Evolutionary conservation across 2,797 vertebrate species (phyloP), one percentile per base, ranked within the genome.

Genomic region (Urophycis tenuis): DNA sequence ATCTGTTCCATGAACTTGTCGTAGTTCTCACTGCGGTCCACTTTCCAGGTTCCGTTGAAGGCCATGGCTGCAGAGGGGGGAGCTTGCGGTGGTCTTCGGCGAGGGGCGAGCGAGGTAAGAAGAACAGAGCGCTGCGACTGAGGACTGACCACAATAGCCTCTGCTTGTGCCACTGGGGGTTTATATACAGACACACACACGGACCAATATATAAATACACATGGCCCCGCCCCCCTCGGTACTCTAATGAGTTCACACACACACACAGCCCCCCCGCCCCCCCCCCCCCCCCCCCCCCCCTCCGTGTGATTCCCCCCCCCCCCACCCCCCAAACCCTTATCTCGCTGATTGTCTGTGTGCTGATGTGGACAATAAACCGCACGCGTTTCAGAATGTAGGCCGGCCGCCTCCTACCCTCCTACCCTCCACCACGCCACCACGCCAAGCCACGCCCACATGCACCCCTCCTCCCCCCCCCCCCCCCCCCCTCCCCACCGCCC

Each of bases 1-100:
- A 97, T 93, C 3, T 88, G 83, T 81, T 97, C 95, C 96, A 97
- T 95, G 88, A 97, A 95, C 82, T 95, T 94, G n/a, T 95, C 95
- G 72, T 95, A 97, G 90, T 98, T 96, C n/a, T 96, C 95, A 33
- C 19, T 96, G 74, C 78, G 92, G 75, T 96, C 93, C 0, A 92
- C 74, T 84, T 97, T 97, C 96, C 96, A 98, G 29, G 86, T 91
- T 22, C 96, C 96, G 0, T 94, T 86, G 49, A 95, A 94, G 0
- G 95, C 80, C 96, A 97, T 97, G 88, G 60, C 84, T 87, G 64
- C 77, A 9, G 53, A 75, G 8, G 22, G 45, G 17, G 22, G 45
- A 5, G 6, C 1, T 3, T 25, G 22, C 10, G 53, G 22, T 60
- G 53, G 22, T 22, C 22, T 60, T 60, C 22, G 19, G 6, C 1